These are phyloP conservation scores for Scartelaos histophorus DNA, from an alignment of 2,113 vertebrate genomes.

Conservation along the genomic window DNA sequence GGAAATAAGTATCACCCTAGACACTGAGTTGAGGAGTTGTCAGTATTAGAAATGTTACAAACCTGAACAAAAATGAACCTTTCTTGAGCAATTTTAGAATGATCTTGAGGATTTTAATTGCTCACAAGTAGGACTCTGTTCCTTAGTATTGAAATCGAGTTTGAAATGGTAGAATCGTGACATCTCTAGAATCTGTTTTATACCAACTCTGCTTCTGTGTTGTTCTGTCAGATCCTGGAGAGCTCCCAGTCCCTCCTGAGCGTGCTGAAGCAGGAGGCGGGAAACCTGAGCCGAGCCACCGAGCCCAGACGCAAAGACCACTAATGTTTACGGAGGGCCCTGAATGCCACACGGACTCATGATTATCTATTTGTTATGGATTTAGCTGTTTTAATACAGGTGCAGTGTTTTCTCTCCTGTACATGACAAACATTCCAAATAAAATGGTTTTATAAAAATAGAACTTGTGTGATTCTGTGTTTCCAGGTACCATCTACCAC, in stretches of 20 bases:
- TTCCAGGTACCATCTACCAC: too few relatives aligned
- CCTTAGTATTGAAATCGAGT: too few relatives aligned
- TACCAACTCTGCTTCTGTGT: background rate
- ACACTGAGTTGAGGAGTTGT: too few relatives aligned
- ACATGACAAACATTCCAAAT: background rate
- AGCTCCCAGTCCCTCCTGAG: constrained; percentile 89
- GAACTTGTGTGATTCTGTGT: too few relatives aligned
- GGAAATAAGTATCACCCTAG: too few relatives aligned
- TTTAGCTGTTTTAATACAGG: background rate
- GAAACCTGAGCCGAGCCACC: constrained; percentile 81
- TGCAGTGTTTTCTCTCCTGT: background rate
- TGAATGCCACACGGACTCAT: constrained; percentile 15
- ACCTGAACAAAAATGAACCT: too few relatives aligned
- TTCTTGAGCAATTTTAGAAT: too few relatives aligned
- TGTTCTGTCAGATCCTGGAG: constrained; percentile 83
- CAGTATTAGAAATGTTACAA: too few relatives aligned
- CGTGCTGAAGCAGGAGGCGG: constrained; percentile 84
- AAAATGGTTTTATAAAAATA: background rate
- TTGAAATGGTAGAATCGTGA: too few relatives aligned
- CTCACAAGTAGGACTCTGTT: too few relatives aligned
- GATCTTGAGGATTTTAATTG: too few relatives aligned
- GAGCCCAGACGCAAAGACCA: constrained; percentile 72
- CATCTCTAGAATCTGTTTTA: background rate
- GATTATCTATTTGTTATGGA: background rate
- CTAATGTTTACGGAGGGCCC: constrained; percentile 19